Evolutionary conservation across 1,140 invertebrate genomes (phyloP), one percentile per base, ranked within the genome.

Genomic region (Achroia grisella): DNA sequence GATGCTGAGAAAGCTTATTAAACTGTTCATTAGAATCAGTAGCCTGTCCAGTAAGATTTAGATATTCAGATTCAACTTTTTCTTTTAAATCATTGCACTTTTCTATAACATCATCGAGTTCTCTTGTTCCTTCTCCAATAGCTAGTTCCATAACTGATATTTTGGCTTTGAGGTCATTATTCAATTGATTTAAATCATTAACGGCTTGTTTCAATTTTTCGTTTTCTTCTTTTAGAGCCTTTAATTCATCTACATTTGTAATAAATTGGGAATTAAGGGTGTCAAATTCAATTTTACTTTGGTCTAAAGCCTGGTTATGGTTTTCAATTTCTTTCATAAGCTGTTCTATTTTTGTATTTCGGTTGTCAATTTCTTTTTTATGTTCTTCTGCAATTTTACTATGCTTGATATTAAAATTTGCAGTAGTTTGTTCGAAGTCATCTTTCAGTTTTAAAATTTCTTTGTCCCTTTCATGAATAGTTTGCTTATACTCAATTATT

Each of bases 1-100:
- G 57, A 61, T 86, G 83, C 48, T 81, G 74, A 8, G 75, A 71
- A 39, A 86, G 44, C 52, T 74, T 69, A 53, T 77, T 86, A 42
- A 86, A 84, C 50, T 87, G 83, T 49, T 87, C 84, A 52, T 85
- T 86, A 10, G 81, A 86, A 65, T 82, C 72, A 33, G 78, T 81
- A 1, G 84, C 66, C 50, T 86, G 74, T 12, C 74, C 82, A 23
- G 76, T 86, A 10, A 86, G 60, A 54, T 79, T 79, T 48, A 78
- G 55, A 53, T 84, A 84, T 57, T 87, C 78, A 10, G 65, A 65
- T 66, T 87, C 84, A 23, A 88, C 58, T 48, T 85, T 79, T 34
- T 87, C 82, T 61, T 88, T 86, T 47, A 87, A 48, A 52, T 87
- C 82, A 34, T 56, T 55, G 56, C 73, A 84, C 54, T 78, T 81